Evolutionary conservation across 2,113 vertebrate species (phyloP).

Genomic region (Mus spicilegus): DNA sequence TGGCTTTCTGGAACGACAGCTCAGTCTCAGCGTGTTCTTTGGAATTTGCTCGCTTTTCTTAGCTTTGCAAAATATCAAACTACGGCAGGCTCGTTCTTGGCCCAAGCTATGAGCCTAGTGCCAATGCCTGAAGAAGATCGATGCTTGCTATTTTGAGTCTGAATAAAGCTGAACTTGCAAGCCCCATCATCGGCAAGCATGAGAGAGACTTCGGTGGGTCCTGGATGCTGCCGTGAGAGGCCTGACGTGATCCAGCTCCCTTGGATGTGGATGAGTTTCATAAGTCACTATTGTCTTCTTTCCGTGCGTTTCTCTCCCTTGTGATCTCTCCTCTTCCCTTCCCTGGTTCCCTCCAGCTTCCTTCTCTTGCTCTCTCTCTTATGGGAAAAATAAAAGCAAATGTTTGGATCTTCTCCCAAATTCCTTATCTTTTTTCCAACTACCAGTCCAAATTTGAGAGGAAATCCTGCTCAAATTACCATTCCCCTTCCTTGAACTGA

Average conservation of each 20-base stretch:
- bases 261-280: not conserved
- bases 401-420: not conserved
- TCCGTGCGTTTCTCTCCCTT: not conserved
- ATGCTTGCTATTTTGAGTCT: conserved; percentile 21
- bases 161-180: not conserved
- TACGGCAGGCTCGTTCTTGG: conserved; percentile 4
- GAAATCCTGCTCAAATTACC: conserved; percentile 23
- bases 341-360: not conserved
- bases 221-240: rapidly evolving
- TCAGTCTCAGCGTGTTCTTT: not conserved
- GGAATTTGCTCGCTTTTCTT: conserved; percentile 7
- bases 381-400: not conserved
- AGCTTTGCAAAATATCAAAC: conserved; percentile 9
- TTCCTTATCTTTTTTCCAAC: conserved; percentile 41
- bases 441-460: conserved; percentile 28
- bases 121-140: not conserved
- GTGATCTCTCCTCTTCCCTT: not conserved
- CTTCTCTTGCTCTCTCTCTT: not conserved
- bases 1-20: not conserved
- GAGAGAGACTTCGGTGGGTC: not conserved
- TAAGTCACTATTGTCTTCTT: not conserved
- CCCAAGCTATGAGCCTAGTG: not conserved
- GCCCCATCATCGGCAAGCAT: not conserved
- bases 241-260: not conserved
- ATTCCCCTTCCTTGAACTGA: not conserved